Base-by-base conservation (phyloP, 1,140 invertebrate genomes). In the Cotesia typhae region DNA sequence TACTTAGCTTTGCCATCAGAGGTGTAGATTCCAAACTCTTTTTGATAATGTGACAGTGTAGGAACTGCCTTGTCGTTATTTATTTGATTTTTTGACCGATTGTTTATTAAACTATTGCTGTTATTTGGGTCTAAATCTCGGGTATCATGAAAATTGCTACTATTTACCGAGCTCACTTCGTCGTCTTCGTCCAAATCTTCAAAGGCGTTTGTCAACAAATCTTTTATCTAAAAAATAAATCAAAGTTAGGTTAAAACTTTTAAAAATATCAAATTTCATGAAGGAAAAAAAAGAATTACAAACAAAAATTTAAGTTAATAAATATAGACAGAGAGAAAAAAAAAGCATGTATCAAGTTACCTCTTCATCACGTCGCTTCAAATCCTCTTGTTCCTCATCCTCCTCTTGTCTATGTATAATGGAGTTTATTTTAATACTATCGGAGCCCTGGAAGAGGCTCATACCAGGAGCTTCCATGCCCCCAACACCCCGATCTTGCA, bases 401-500 rank as follows among this genome's bases (percentile, higher is more conserved):
- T 85, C 82, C 64, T 87, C 84, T 74, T 84, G 79, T 55, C 77
- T 77, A 28, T 80, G 78, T n/a, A 66, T 65, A 61, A 71, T 80
- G 51, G 78, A 68, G 76, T 83, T 83, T 70, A 87, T 69, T 14
- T 80, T 80, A 67, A 87, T 81, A 52, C 77, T 80, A 35, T 81
- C 82, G 38, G 79, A 81, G 73, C 79, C 83, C 76, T 85, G 81
- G 73, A 87, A 86, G 67, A 87, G 78, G 79, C 83, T 86, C 68
- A 85, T 70, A 53, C 84, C 84, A 76, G 85, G 83, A 75, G 76
- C 81, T 70, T 87, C 84, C 84, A 87, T 86, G 59, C 81, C 80
- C 75, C 41, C 7, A 47, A 47, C 41, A 47, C 70, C 55, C 72
- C 77, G 70, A 75, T 77, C 67, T 72, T 77, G 77, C 77, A 78